Percentiles rank a stretch among this genome's conserved stretches.
These are phyloP conservation scores for Streptopelia turtur DNA, from an alignment of 2,797 vertebrate species.

Conservation along the genomic window DNA sequence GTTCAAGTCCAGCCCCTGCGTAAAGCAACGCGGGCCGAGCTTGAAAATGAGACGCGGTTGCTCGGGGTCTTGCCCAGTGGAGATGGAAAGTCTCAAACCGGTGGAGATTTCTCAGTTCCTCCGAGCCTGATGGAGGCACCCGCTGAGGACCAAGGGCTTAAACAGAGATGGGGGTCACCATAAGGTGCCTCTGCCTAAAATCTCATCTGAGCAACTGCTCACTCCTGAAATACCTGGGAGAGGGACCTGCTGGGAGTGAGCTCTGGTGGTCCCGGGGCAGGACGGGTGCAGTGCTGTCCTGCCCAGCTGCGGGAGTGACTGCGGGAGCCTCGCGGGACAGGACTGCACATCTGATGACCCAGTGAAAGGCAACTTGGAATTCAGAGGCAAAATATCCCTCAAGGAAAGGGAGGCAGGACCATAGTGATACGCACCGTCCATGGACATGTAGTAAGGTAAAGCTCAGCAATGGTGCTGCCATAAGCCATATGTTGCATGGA, in stretches of 20 bases:
- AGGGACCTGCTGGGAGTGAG: not conserved
- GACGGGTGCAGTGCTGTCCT: too few species aligned
- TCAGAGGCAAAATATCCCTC: not conserved
- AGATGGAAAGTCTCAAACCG: not conserved
- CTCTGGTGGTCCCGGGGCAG: not conserved
- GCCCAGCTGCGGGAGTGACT: fast-evolving
- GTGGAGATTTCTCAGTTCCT: not conserved
- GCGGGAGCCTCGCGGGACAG: not conserved
- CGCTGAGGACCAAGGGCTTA: not conserved
- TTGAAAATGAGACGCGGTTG: not conserved
- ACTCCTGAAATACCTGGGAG: not conserved
- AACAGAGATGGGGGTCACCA: not conserved
- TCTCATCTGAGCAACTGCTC: not conserved
- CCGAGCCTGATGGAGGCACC: not conserved
- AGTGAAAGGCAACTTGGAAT: not conserved
- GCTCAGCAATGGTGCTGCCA: not conserved
- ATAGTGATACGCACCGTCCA: not conserved
- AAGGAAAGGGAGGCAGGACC: not conserved
- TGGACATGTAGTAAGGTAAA: not conserved
- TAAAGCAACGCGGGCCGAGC: not conserved
- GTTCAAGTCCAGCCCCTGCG: not conserved
- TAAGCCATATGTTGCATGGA: not conserved
- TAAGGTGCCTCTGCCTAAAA: not conserved
- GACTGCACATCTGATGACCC: not conserved
- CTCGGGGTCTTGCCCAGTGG: not conserved